Percentiles rank a stretch among this genome's conserved stretches.
phyloP scores from a whole-genome alignment of 2,888 invertebrate species.

The Thyatira batis region DNA sequence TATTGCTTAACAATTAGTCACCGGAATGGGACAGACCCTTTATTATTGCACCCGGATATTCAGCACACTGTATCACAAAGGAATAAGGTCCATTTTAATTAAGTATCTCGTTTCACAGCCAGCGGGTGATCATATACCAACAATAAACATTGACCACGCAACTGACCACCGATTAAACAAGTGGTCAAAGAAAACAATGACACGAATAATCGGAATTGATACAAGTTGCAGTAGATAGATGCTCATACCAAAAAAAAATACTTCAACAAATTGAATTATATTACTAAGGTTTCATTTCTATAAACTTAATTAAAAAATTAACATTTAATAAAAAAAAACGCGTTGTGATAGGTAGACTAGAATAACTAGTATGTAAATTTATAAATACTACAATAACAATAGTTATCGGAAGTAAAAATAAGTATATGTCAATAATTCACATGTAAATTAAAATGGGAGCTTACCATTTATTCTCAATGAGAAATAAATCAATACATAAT shows the following conservation, averaged over 20 bases:
- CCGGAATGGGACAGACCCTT: slow-evolving; percentile 26
- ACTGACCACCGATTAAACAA: slow-evolving; percentile 52
- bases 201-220: slow-evolving; percentile 6
- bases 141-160: slow-evolving; percentile 37
- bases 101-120: not conserved
- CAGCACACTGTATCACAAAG: slow-evolving; percentile 19
- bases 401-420: too few relatives aligned
- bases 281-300: too few relatives aligned
- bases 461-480: not conserved
- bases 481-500: slow-evolving; percentile 23
- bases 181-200: slow-evolving; percentile 56
- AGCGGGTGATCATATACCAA: not conserved
- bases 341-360: too few relatives aligned
- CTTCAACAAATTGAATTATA: slow-evolving; percentile 5
- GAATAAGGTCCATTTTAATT: slow-evolving; percentile 29
- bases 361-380: too few relatives aligned
- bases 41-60: slow-evolving; percentile 14
- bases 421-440: too few relatives aligned
- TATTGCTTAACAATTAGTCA: slow-evolving; percentile 67
- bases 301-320: too few relatives aligned
- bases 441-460: too few relatives aligned
- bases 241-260: slow-evolving; percentile 10
- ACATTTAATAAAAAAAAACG: too few relatives aligned
- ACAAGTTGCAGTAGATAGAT: slow-evolving; percentile 12
- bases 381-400: too few relatives aligned